Evolutionary conservation across 2,113 vertebrate species (phyloP).

Genomic region (Nothoprocta pentlandii): DNA sequence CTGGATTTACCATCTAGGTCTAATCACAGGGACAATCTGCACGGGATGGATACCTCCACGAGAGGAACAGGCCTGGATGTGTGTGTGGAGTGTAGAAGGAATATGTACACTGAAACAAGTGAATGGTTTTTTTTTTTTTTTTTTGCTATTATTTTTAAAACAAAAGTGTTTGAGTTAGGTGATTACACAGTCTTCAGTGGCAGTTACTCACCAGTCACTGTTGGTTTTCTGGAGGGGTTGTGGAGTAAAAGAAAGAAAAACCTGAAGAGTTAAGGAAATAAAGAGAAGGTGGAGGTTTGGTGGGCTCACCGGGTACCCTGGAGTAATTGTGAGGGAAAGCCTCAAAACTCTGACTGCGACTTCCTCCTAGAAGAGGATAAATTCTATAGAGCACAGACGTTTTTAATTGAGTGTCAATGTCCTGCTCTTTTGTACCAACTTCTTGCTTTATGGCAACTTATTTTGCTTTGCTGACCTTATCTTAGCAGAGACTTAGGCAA

Average conservation of each 20-base stretch:
- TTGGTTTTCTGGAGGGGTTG: not conserved
- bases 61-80: not conserved
- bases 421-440: not conserved
- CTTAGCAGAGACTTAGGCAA: not conserved
- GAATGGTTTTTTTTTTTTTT: not conserved
- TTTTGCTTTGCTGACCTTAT: not conserved
- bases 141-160: not conserved
- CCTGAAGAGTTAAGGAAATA: not conserved
- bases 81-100: not conserved
- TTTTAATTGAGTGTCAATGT: not conserved
- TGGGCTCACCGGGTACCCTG: not conserved
- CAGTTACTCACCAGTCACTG: not conserved
- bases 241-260: not conserved
- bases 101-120: not conserved
- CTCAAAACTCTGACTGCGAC: not conserved
- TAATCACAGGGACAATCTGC: not conserved
- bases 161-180: not conserved
- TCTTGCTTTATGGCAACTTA: not conserved
- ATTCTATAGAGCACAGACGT: not conserved
- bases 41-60: accelerated
- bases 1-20: not conserved
- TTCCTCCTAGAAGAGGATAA: not conserved
- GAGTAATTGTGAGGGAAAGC: not conserved
- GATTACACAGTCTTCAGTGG: not conserved
- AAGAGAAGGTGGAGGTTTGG: not conserved